phyloP scores from a whole-genome alignment of 2,888 invertebrate genomes.

The Cheilosia scutellata region DNA sequence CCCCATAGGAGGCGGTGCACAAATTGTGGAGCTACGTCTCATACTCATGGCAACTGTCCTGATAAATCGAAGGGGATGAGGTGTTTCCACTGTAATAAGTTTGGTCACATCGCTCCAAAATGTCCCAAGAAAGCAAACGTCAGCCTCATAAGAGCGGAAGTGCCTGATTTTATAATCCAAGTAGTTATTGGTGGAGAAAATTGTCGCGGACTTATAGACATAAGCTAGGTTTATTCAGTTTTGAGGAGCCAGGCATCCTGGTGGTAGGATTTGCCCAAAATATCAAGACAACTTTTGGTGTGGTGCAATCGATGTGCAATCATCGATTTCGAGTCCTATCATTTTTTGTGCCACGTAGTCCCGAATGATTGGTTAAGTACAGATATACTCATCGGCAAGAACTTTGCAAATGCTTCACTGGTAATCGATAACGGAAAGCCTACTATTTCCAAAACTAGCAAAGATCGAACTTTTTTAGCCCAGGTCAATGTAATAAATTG shows the following conservation, averaged over 20 bases:
- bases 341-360: slow-evolving; percentile 13
- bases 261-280: slow-evolving; percentile 36
- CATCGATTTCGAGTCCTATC: slow-evolving; percentile 10
- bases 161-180: slow-evolving; percentile 8
- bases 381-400: slow-evolving; percentile 25
- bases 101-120: slow-evolving; percentile 35
- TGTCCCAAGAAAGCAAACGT: slow-evolving; percentile 5
- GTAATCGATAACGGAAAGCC: slow-evolving; percentile 21
- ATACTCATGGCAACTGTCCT: slow-evolving; percentile 19
- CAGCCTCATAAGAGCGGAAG: slow-evolving; percentile 2
- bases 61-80: slow-evolving; percentile 24
- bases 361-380: slow-evolving; percentile 13
- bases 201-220: slow-evolving; percentile 21
- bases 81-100: slow-evolving; percentile 44
- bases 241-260: slow-evolving; percentile 14
- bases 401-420: slow-evolving; percentile 21
- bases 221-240: slow-evolving; percentile 9
- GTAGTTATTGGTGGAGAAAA: slow-evolving; percentile 6
- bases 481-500: slow-evolving; percentile 33
- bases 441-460: slow-evolving; percentile 16
- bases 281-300: slow-evolving; percentile 12
- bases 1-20: slow-evolving; percentile 21
- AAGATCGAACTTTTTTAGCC: slow-evolving; percentile 15
- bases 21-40: slow-evolving; percentile 26
- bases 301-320: slow-evolving; percentile 1